Conservation (phyloP, 2,797 vertebrate species). For the Sebastes nivosus region DNA sequence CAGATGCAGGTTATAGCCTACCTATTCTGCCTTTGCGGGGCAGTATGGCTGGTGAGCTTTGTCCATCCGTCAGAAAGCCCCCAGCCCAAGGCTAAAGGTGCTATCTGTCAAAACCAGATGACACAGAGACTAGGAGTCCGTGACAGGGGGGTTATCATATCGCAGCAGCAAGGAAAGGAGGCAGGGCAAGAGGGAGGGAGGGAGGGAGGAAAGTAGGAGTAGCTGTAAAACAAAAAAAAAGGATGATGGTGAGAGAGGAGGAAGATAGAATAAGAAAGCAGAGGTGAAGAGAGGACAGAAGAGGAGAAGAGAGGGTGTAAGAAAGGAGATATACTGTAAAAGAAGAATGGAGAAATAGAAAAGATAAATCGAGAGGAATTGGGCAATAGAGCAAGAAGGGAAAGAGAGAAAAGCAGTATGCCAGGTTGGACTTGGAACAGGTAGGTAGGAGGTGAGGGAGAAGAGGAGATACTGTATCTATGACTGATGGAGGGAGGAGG, state of each 20-base stretch:
- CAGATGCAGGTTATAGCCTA: background rate
- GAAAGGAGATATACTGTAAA: background rate
- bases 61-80: slow-evolving; percentile 72
- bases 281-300: background rate
- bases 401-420: background rate
- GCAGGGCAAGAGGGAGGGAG: slow-evolving; percentile 6
- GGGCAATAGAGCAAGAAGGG: slow-evolving; percentile 1
- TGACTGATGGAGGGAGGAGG: slow-evolving; percentile 36
- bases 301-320: background rate
- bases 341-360: background rate
- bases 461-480: slow-evolving; percentile 16
- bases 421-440: background rate
- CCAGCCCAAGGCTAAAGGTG: slow-evolving; percentile 75
- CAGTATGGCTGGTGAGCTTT: slow-evolving; percentile 54
- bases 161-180: slow-evolving; percentile 48
- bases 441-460: slow-evolving; percentile 24
- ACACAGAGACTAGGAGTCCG: slow-evolving; percentile 69
- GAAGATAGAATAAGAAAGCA: background rate
- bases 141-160: slow-evolving; percentile 73
- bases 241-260: background rate
- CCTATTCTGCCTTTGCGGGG: background rate
- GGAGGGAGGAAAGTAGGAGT: slow-evolving; percentile 18
- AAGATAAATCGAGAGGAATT: background rate
- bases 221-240: slow-evolving; percentile 29
- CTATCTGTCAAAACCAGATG: slow-evolving; percentile 75